phyloP scores from a whole-genome alignment of 2,113 vertebrate genomes.

The Rutilus rutilus region DNA sequence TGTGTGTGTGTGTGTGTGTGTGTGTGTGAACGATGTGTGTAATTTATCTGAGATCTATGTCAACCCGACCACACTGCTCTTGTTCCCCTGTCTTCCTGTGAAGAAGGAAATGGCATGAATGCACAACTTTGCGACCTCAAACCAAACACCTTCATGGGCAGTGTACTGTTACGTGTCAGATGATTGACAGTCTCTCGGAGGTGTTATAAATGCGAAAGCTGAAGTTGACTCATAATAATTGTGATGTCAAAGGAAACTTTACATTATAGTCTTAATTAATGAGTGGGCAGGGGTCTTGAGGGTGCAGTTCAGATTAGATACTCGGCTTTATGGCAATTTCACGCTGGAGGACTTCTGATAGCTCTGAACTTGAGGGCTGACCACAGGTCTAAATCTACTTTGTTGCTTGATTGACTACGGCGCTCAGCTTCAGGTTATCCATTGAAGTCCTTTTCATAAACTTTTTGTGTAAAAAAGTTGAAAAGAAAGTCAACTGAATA shows the following conservation, averaged over 20 bases:
- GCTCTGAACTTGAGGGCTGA: background rate
- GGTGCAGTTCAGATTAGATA: slow-evolving; percentile 19
- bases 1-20: background rate
- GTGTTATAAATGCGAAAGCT: background rate
- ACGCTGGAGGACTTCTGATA: background rate
- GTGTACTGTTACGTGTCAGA: background rate
- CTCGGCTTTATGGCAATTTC: background rate
- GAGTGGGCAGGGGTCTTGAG: background rate
- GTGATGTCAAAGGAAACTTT: slow-evolving; percentile 27
- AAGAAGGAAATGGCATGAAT: background rate
- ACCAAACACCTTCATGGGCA: slow-evolving; percentile 4
- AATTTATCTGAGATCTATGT: slow-evolving; percentile 32
- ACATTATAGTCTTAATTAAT: slow-evolving; percentile 26
- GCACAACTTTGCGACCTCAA: background rate
- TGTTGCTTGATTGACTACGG: background rate
- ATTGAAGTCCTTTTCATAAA: background rate
- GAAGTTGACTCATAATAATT: background rate
- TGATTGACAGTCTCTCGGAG: background rate
- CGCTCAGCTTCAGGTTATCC: background rate
- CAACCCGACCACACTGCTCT: background rate
- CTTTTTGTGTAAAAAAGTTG: background rate
- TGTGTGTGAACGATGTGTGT: background rate
- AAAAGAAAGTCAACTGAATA: background rate
- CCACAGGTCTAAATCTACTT: background rate
- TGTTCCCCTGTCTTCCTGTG: slow-evolving; percentile 15